These are phyloP conservation scores for Enteromius thamalakanensis DNA, from an alignment of 2,797 vertebrate species.

Conservation along the genomic window DNA sequence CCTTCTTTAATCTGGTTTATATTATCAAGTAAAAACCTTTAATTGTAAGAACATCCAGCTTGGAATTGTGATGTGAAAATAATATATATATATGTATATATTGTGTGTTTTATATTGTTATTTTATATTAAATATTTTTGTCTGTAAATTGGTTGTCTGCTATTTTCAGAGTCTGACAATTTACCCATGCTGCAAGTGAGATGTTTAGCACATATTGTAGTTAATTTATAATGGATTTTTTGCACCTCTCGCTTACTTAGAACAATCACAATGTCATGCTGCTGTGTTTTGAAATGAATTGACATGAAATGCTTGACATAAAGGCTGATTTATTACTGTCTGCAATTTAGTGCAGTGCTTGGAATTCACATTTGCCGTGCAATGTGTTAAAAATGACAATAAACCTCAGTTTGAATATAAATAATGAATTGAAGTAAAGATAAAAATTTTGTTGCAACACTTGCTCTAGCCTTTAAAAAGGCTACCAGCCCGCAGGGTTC, in stretches of 20 bases:
- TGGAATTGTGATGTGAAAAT: too few species aligned
- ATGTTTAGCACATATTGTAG: background rate
- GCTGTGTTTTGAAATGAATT: background rate
- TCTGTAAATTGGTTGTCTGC: too few species aligned
- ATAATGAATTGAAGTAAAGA: background rate
- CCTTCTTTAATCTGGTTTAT: background rate
- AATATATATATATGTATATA: too few species aligned
- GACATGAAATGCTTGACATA: background rate
- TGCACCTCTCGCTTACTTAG: background rate
- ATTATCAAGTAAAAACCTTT: too few species aligned
- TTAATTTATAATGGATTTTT: background rate
- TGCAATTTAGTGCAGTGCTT: background rate
- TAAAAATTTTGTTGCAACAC: background rate
- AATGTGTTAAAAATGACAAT: background rate
- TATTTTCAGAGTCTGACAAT: too few species aligned
- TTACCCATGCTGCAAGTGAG: background rate
- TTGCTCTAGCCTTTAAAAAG: too few species aligned
- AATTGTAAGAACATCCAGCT: background rate
- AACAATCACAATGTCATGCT: background rate
- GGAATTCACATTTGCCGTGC: background rate
- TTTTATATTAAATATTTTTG: too few species aligned
- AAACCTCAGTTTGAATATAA: background rate
- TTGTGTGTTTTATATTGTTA: too few species aligned
- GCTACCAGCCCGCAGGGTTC: too few species aligned
- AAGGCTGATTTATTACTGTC: background rate